These are phyloP conservation scores for Ammospiza maritima DNA, from an alignment of 2,797 vertebrate species.

Conservation along the genomic window DNA sequence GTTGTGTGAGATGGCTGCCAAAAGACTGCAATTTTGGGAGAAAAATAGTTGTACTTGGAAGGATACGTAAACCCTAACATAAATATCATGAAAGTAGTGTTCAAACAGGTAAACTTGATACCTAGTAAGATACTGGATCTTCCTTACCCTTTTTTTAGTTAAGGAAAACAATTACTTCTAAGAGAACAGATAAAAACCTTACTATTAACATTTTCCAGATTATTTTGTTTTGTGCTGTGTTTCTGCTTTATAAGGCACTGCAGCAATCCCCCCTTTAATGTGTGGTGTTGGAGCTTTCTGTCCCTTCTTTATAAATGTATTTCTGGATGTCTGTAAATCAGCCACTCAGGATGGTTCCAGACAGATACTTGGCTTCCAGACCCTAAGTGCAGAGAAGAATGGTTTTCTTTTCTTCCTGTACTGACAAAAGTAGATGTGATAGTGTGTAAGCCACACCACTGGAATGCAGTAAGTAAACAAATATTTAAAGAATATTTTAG, in stretches of 20 bases:
- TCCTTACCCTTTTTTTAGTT: background rate
- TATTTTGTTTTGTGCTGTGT: background rate
- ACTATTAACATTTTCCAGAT: background rate
- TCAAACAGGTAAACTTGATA: background rate
- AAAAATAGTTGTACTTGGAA: background rate
- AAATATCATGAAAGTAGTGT: background rate
- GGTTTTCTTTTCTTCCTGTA: slow-evolving; percentile 32
- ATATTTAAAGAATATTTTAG: slow-evolving; percentile 9
- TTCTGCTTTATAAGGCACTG: background rate
- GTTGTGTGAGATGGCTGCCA: background rate
- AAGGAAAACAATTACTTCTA: background rate
- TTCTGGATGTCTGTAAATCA: slow-evolving; percentile 5
- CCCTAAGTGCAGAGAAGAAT: background rate
- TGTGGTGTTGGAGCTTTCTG: background rate
- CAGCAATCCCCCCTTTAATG: background rate
- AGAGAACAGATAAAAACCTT: background rate
- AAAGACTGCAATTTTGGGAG: background rate
- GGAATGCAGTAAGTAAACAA: slow-evolving; percentile 65
- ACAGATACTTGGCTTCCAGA: slow-evolving; percentile 31
- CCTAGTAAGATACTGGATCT: background rate
- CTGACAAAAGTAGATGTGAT: slow-evolving; percentile 52
- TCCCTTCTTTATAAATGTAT: background rate
- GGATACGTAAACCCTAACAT: background rate
- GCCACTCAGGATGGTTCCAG: background rate
- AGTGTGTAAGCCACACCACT: background rate